Base-by-base conservation (phyloP, 2,888 invertebrate genomes). In the Eilema sororculum region DNA sequence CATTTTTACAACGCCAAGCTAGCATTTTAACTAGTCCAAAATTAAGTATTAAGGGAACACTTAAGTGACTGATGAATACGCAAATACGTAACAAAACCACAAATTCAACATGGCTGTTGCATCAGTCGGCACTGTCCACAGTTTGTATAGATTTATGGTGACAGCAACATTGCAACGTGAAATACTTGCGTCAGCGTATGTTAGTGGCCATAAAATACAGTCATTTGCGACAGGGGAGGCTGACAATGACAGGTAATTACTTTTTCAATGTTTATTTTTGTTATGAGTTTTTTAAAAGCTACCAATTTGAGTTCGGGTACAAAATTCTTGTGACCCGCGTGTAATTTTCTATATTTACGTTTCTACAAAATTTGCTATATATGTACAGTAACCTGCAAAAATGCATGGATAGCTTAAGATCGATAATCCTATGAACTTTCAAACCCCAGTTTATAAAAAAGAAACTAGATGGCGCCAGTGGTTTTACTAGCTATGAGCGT, bases 171-270 rank as follows among this genome's bases (percentile, higher is more conserved):
- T 83, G 79, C 80, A 75, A 76, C 73, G 71, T 77, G 72, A 72
- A 75, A 76, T 76, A 76, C 69, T 68, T 67, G n/a, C 76, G 75
- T 83, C 72, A 78, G 73, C 72, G 77, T 83, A 28, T 46, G 84
- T 81, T 75, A 74, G 83, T 78, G 84, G 77, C 86, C 82, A 85
- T 89, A 86, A 88, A 86, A 81, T 83, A 89, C 81, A 81, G 83
- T 82, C 85, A 82, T 88, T 86, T 84, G 84, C 72, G 82, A 58
- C 13, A 58, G 28, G 58, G 74, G 84, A 82, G 72, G 75, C 84
- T 87, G 89, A 85, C 86, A 87, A 83, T 89, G 89, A 87, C 89
- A 88, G 86, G 80, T 86, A 87, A 87, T 86, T 81, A 83, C 78
- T 74, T 77, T 78, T 71, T 66, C 28, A 67, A 71, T 66, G 73